Base-by-base conservation (phyloP, 1,140 invertebrate species). In the Theocolax elegans region DNA sequence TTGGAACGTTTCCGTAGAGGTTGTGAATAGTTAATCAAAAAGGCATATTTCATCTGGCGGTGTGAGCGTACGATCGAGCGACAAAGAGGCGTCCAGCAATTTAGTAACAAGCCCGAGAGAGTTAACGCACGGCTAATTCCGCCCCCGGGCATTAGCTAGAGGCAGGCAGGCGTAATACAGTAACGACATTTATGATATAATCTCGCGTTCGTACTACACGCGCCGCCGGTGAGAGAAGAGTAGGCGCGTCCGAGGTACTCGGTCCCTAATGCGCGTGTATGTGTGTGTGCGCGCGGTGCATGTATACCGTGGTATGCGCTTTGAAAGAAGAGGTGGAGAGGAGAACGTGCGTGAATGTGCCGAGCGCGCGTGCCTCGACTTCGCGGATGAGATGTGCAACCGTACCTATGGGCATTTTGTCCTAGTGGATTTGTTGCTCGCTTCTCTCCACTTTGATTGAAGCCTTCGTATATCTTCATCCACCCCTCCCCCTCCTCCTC, bases 101-200 rank as follows among this genome's bases (percentile, higher is more conserved):
- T 56, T 40, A 49, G 27, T 54, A 67, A 49, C 53, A 35, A 48
- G 48, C 12, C 17, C 23, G 29, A n/a, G 21, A 29, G 29, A 42
- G 35, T 35, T 58, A 58, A 42, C 2, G 35, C 56, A 10, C 15
- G 2, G 23, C 59, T 62, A 56, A 56, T 56, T 38, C 38, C 51
- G 35, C 62, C 49, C 25, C 40, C 12, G 38, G 64, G 64, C 49
- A 58, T 67, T 8, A 25, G 35, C 35, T 10, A 8, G 53, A 2
- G n/a, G 17, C 12, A 1, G 10, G 42, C 12, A 78, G 74, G 78
- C 77, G 79, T 82, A 82, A 82, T 77, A 75, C 75, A 59, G 80
- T 82, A 79, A 80, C 76, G 79, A 82, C 79, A 75, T 79, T 82
- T 80, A 82, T 78, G 80, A 82, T 82, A 81, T 80, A 82, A 81